Percentiles rank a stretch among this genome's conserved stretches.
Evolutionary conservation across 2,113 vertebrate genomes (phyloP).

Genomic region (Ranitomeya imitator): DNA sequence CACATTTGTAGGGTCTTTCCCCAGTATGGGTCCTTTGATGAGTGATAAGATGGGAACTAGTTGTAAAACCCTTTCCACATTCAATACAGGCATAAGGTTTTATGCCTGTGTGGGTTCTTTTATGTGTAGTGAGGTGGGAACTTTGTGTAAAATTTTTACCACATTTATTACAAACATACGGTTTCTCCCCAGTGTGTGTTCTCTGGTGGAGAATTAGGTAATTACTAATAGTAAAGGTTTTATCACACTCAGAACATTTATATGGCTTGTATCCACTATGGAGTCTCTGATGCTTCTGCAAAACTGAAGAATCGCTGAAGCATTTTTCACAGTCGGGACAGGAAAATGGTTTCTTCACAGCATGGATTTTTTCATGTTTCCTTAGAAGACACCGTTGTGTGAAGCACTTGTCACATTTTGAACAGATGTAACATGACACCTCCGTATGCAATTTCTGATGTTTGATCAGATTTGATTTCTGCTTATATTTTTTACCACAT

Average conservation of each 20-base stretch:
- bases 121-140: constrained; percentile 42
- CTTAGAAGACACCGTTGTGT: constrained; percentile 21
- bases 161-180: constrained; percentile 27
- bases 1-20: constrained; percentile 5
- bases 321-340: constrained; percentile 35
- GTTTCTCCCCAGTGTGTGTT: constrained; percentile 50
- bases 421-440: constrained; percentile 22
- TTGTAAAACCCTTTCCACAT: constrained; percentile 40
- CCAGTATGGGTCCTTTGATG: constrained; percentile 51
- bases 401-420: constrained; percentile 44
- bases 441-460: constrained; percentile 32
- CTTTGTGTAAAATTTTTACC: constrained; percentile 42
- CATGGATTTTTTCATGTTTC: constrained; percentile 39
- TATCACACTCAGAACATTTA: constrained; percentile 43
- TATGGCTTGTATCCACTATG: constrained; percentile 37
- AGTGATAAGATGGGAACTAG: constrained; percentile 49
- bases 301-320: constrained; percentile 27
- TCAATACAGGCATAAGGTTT: constrained; percentile 48
- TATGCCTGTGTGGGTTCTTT: constrained; percentile 31
- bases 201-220: constrained; percentile 51
- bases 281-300: constrained; percentile 49
- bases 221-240: constrained; percentile 46
- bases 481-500: constrained; percentile 42
- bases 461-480: neutral
- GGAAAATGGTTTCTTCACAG: neutral